Conservation (phyloP, 1,140 invertebrate species). For the Pogonognathellus flavescens region DNA sequence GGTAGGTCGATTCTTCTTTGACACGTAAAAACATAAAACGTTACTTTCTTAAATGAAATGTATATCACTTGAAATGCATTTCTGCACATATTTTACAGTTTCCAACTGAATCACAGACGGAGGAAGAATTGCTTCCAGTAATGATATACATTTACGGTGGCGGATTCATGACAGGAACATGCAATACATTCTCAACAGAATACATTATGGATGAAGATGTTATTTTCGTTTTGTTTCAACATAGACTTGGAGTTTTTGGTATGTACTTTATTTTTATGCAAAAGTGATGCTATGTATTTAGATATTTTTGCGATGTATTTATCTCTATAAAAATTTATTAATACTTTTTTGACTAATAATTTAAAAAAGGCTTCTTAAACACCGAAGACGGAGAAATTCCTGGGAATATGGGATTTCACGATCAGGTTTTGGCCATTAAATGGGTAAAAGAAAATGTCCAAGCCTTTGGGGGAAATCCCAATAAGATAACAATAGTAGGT, state of each 20-base stretch:
- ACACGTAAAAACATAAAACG: not conserved
- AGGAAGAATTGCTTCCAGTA: slow-evolving; percentile 68
- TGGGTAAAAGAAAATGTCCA: slow-evolving; percentile 70
- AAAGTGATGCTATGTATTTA: too few relatives aligned
- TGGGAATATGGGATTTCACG: slow-evolving; percentile 75
- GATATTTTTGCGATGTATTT: too few relatives aligned
- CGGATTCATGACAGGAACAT: slow-evolving; percentile 73
- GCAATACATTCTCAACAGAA: slow-evolving; percentile 17
- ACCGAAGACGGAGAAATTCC: slow-evolving; percentile 72
- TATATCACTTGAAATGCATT: not conserved
- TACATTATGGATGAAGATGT: slow-evolving; percentile 58
- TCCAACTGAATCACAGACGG: not conserved
- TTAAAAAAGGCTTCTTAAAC: slow-evolving; percentile 72
- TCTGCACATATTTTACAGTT: not conserved
- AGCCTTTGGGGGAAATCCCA: slow-evolving; percentile 54
- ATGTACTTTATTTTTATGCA: too few relatives aligned
- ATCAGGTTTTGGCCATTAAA: slow-evolving; percentile 73
- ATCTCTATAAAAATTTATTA: too few relatives aligned
- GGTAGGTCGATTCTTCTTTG: not conserved
- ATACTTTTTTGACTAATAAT: too few relatives aligned
- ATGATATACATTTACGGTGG: slow-evolving; percentile 76
- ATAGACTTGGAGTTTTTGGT: slow-evolving; percentile 54
- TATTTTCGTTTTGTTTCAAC: slow-evolving; percentile 20
- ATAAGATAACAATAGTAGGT: slow-evolving; percentile 56
- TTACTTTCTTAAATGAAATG: slow-evolving; percentile 58